A percentile compares a stretch with the other conserved stretches of the same genome.
Conservation (phyloP, 2,113 vertebrate species). For the Lathamus discolor region DNA sequence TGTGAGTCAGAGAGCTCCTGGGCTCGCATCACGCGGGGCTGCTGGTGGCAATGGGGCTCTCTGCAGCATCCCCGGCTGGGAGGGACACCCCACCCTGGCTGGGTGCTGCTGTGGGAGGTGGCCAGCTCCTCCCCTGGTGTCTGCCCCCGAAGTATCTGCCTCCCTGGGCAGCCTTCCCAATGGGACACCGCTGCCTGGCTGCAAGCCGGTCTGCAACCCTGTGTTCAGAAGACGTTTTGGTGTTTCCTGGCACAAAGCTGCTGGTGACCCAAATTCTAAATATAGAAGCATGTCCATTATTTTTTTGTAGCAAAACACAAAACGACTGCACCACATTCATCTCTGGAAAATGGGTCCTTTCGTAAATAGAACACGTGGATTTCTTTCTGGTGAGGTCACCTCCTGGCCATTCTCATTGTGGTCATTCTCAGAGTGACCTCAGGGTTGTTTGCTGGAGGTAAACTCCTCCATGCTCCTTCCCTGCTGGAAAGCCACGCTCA, state of each 20-base stretch:
- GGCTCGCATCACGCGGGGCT: not conserved
- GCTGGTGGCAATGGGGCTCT: not conserved
- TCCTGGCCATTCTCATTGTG: not conserved
- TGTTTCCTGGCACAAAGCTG: conserved; percentile 13
- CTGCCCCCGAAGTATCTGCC: not conserved
- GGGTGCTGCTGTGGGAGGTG: accelerated
- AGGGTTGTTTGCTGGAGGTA: not conserved
- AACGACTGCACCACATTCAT: accelerated
- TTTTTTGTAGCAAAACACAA: not conserved
- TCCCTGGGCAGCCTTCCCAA: not conserved
- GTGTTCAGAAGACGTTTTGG: not conserved
- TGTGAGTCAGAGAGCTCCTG: conserved; percentile 1
- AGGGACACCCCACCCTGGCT: not conserved
- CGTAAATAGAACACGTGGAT: not conserved
- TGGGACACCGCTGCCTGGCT: not conserved
- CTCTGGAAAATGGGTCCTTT: not conserved
- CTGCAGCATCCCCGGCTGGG: not conserved
- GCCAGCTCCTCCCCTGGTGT: not conserved
- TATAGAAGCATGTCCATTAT: not conserved
- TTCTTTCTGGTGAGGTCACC: conserved; percentile 17
- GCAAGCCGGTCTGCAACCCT: not conserved
- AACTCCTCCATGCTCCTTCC: not conserved
- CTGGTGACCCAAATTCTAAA: conserved; percentile 35
- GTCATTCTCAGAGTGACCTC: not conserved
- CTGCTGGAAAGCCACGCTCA: not conserved